Base-by-base conservation (phyloP, 2,888 invertebrate genomes). In the Smittia aterrima region DNA sequence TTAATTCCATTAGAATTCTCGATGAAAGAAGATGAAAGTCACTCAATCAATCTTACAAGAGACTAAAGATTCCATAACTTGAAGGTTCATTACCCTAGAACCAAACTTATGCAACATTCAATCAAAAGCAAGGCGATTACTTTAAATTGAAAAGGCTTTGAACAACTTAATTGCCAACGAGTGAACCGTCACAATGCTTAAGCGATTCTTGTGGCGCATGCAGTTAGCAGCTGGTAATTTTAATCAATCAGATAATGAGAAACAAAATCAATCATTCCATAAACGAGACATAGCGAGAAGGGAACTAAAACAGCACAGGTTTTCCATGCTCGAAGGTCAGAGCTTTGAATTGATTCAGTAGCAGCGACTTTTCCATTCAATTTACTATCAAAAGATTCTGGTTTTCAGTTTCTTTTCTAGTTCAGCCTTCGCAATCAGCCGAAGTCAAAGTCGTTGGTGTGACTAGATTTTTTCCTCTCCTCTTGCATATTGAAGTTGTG, bases 321-420 rank as follows among this genome's bases (percentile, higher is more conserved):
- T 58, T 58, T 58, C 47, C 22, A 58, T 58, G 58, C 58, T 58
- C 22, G 58, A 58, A 58, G 58, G 58, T 58, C 58, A 58, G 18
- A 2, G 58, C 22, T 58, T 3, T 6, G 22, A 47, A 22, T 58
- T 58, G 58, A 7, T 58, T 22, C 47, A 16, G 18, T 58, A 22
- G n/a, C n/a, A n/a, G 9, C 9, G 7, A 58, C 22, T 58, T 22
- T 58, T 13, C 58, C 18, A 20, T 13, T 58, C 58, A 3, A 64
- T 64, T 11, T 24, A 58, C 58, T 64, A 64, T 64, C 64, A 64
- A 64, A 27, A 64, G 16, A 64, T 64, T 64, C 64, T 64, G 64
- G 64, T 64, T 64, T 64, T 64, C 58, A 58, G 25, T 58, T 18
- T 64, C n/a, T 27, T 64, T 64, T 64, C 64, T 64, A 64, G 64